Conservation (phyloP, 2,113 vertebrate genomes). For the Channa argus region DNA sequence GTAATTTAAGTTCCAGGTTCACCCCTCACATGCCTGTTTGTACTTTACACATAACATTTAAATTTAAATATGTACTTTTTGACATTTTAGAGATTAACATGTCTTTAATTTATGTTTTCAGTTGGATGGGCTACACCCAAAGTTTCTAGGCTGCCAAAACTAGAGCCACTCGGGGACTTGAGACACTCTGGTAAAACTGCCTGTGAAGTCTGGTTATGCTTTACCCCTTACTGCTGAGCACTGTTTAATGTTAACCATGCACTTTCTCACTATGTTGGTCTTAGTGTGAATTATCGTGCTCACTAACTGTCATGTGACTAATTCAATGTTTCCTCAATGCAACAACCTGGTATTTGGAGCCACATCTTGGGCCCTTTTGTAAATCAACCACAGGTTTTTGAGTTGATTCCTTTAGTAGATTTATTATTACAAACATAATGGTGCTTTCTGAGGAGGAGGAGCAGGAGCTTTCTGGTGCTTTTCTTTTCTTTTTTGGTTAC, state of each 20-base stretch:
- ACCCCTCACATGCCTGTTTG: not conserved
- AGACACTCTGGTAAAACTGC: conserved; percentile 80
- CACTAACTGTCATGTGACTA: not conserved
- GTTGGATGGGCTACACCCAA: conserved; percentile 87
- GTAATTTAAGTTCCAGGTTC: not conserved
- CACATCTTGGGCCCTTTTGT: not conserved
- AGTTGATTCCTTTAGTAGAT: no score
- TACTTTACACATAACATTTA: not conserved
- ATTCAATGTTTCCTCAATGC: conserved; percentile 39
- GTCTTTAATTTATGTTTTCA: conserved; percentile 54
- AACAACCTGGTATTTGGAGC: not conserved
- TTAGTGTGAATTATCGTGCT: conserved; percentile 1
- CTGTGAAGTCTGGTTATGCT: not conserved
- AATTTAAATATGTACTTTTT: not conserved
- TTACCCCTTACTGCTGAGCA: not conserved
- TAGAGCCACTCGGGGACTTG: conserved; percentile 82
- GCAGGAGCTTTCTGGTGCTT: not conserved
- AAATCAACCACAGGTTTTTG: no score
- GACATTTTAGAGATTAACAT: not conserved
- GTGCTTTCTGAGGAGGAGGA: no score
- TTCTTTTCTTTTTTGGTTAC: not conserved
- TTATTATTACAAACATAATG: no score
- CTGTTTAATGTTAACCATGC: not conserved
- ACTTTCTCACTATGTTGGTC: conserved; percentile 28
- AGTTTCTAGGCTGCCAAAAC: conserved; percentile 84